phyloP scores from a whole-genome alignment of 2,113 vertebrate species.

The Centropristis striata region DNA sequence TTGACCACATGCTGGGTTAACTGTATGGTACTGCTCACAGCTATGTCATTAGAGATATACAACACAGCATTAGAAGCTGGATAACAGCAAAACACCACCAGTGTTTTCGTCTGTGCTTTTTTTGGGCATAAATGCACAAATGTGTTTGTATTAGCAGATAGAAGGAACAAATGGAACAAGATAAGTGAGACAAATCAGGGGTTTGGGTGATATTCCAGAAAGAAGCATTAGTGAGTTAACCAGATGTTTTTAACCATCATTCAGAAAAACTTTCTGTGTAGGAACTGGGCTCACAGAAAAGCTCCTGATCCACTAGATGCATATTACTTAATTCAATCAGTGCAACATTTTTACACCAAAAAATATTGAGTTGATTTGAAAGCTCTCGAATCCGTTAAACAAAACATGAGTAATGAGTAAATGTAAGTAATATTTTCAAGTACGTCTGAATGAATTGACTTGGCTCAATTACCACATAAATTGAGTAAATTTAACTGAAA shows the following conservation, averaged over 20 bases:
- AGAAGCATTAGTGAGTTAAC: conserved; percentile 26
- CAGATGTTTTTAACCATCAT: conserved; percentile 22
- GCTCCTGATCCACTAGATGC: not conserved
- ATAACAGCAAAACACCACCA: conserved; percentile 8
- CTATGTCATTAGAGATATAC: conserved; percentile 36
- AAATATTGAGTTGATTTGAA: no score
- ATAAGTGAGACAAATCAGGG: conserved; percentile 16
- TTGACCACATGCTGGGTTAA: conserved; percentile 47
- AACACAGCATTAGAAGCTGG: conserved; percentile 26
- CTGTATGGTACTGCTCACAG: conserved; percentile 25
- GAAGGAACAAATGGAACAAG: not conserved
- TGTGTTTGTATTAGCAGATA: not conserved
- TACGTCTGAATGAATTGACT: no score
- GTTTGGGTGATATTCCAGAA: not conserved
- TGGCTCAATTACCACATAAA: no score
- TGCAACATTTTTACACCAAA: no score
- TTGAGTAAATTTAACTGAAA: no score
- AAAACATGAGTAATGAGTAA: no score
- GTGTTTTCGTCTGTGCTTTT: not conserved
- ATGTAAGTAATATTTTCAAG: no score
- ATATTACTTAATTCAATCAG: no score
- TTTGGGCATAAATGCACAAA: not conserved
- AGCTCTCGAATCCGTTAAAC: no score
- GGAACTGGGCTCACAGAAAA: conserved; percentile 3
- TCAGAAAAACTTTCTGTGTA: conserved; percentile 12